These are phyloP conservation scores for Hydropsyche tenuis DNA, from an alignment of 1,140 invertebrate species.

Conservation along the genomic window DNA sequence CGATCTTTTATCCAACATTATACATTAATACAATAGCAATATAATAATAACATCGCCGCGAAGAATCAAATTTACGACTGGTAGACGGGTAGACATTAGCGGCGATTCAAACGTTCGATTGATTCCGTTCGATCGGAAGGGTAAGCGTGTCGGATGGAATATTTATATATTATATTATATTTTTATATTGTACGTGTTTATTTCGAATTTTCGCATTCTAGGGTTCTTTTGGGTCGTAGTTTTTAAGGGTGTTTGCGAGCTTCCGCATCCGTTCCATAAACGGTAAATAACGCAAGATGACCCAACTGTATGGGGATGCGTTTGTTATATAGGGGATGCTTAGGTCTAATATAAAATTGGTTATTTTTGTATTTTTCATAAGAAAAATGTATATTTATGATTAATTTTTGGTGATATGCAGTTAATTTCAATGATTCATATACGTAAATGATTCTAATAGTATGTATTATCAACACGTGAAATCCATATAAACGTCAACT, in stretches of 20 bases:
- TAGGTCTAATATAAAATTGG: no score
- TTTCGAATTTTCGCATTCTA: background rate
- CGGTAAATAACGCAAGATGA: constrained; percentile 1
- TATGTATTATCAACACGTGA: no score
- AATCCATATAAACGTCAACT: no score
- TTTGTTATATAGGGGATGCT: no score
- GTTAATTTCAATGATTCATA: no score
- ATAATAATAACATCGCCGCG: background rate
- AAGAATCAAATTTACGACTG: constrained; percentile 12
- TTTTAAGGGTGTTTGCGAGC: background rate
- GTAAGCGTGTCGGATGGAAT: background rate
- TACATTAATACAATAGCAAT: background rate
- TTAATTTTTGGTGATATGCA: no score
- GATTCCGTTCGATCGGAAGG: constrained; percentile 11
- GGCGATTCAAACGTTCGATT: constrained; percentile 15
- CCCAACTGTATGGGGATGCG: background rate
- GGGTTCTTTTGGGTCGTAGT: background rate
- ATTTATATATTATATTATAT: background rate
- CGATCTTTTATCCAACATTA: background rate
- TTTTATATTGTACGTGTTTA: background rate
- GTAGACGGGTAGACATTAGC: background rate
- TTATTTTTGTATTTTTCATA: no score
- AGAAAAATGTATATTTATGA: no score
- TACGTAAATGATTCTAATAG: no score
- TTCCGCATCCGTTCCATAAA: constrained; percentile 5